Conservation (phyloP, 2,797 vertebrate genomes). For the Enteromius argenteus region DNA sequence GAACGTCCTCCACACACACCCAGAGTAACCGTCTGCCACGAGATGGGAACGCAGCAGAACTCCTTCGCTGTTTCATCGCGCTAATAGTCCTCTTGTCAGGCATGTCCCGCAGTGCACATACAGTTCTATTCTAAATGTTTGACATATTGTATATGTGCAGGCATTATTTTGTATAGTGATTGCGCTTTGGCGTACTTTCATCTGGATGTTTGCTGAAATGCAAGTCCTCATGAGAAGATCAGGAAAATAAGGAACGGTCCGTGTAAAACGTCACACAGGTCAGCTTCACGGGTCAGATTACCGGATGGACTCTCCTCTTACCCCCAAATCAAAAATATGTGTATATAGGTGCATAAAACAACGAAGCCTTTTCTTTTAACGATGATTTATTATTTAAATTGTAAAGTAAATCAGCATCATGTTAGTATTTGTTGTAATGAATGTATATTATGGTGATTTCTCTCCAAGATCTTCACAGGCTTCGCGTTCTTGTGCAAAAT, state of each 20-base stretch:
- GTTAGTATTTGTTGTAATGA: not conserved
- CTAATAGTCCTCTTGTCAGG: slow-evolving; percentile 46
- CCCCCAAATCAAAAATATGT: not conserved
- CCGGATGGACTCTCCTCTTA: not conserved
- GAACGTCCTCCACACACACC: slow-evolving; percentile 82
- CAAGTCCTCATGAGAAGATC: slow-evolving; percentile 33
- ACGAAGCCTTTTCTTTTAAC: not conserved
- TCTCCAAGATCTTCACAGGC: not conserved
- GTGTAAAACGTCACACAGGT: not conserved
- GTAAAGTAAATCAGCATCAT: not conserved
- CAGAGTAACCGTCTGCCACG: slow-evolving; percentile 71
- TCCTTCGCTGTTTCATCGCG: not conserved
- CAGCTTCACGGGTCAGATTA: not conserved
- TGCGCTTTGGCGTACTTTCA: slow-evolving; percentile 79
- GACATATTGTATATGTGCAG: slow-evolving; percentile 84
- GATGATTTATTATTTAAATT: not conserved
- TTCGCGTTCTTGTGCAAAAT: not conserved
- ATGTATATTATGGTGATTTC: not conserved
- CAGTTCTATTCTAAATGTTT: slow-evolving; percentile 79
- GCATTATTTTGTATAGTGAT: slow-evolving; percentile 83
- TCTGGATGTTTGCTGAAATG: not conserved
- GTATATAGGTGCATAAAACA: not conserved
- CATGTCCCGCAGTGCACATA: slow-evolving; percentile 63
- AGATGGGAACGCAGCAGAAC: not conserved
- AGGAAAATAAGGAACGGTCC: not conserved